Percentiles rank a stretch among this genome's conserved stretches.
Conservation (phyloP, 2,113 vertebrate genomes). For the Rafetus swinhoei region DNA sequence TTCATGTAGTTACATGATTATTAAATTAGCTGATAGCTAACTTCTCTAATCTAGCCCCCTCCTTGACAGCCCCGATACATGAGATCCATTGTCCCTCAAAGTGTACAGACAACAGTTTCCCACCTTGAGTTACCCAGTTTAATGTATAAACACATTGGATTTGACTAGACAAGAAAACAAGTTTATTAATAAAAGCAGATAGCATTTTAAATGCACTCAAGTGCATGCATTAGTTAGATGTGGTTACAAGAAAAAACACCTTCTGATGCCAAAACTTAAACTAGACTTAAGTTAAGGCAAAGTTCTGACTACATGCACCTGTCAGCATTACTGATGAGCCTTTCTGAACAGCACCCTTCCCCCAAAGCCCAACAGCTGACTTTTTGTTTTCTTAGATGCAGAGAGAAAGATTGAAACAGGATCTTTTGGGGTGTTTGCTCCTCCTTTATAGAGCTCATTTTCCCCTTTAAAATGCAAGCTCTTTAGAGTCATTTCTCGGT, state of each 20-base stretch:
- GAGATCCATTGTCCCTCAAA: background rate
- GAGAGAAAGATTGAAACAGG: too few relatives aligned
- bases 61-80: background rate
- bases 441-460: background rate
- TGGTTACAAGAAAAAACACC: background rate
- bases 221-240: background rate
- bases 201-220: background rate
- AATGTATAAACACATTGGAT: background rate
- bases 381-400: background rate
- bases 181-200: background rate
- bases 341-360: background rate
- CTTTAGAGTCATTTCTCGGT: background rate
- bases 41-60: background rate
- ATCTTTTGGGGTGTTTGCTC: background rate
- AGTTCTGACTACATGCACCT: background rate
- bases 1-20: too few relatives aligned
- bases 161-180: background rate
- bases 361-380: background rate
- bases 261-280: background rate
- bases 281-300: background rate
- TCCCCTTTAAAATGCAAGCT: background rate
- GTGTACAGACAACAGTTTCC: background rate
- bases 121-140: background rate
- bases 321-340: background rate
- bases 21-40: too few relatives aligned